phyloP scores from a whole-genome alignment of 2,113 vertebrate species.

The Corythoichthys intestinalis region DNA sequence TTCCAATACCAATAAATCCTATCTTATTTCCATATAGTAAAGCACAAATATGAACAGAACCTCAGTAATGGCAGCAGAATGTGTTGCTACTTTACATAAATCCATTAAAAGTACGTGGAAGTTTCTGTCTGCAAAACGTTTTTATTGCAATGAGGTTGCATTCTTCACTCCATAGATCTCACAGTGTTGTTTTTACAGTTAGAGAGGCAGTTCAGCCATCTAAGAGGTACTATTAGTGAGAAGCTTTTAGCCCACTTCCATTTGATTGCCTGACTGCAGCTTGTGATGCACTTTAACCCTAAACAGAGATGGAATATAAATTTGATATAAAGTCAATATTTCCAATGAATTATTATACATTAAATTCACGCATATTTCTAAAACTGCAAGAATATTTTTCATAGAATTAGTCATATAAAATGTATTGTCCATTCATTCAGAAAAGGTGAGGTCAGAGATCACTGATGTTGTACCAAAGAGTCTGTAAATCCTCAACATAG shows the following conservation, averaged over 20 bases:
- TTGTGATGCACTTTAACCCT: neutral
- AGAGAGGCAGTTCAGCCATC: constrained; percentile 22
- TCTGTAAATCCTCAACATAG: neutral
- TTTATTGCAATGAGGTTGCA: neutral
- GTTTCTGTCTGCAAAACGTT: constrained; percentile 6
- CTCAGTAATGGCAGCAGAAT: neutral
- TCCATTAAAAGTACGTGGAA: neutral
- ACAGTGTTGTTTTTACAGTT: constrained; percentile 6
- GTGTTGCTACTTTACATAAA: constrained; percentile 1
- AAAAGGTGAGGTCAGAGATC: neutral
- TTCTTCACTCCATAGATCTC: constrained; percentile 5
- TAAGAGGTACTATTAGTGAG: constrained; percentile 20
- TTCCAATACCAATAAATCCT: neutral
- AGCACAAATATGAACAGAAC: neutral
- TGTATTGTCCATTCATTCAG: neutral
- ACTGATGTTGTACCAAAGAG: neutral
- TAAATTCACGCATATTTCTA: neutral
- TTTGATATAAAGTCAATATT: neutral
- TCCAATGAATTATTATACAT: neutral
- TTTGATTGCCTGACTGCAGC: constrained; percentile 2
- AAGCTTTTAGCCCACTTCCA: neutral
- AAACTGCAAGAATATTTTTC: neutral
- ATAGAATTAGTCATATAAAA: neutral
- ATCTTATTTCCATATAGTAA: constrained; percentile 1
- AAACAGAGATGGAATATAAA: neutral